Percentiles rank a stretch among this genome's conserved stretches.
These are phyloP conservation scores for Mormyrops attenuatus DNA, from an alignment of 2,797 vertebrate species.

Conservation along the genomic window DNA sequence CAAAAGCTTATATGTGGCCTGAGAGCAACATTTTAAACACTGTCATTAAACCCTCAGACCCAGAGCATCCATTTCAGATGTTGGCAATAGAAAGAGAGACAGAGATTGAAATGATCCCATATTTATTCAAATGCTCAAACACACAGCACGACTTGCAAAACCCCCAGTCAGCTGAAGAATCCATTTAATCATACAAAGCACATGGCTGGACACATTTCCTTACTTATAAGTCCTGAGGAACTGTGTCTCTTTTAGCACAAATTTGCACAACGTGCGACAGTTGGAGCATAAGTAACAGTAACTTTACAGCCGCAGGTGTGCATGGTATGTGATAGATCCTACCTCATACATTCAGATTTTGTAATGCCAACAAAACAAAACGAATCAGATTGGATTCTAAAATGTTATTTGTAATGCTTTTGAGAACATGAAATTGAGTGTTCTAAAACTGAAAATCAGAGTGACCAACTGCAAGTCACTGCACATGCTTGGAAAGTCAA, in stretches of 20 bases:
- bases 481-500: neutral
- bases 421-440: neutral
- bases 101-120: neutral
- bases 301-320: neutral
- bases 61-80: neutral
- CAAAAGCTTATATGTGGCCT: neutral
- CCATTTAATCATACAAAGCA: neutral
- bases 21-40: neutral
- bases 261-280: neutral
- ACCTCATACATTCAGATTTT: neutral
- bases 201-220: neutral
- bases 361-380: neutral
- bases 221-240: neutral
- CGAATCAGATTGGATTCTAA: neutral
- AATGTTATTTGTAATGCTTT: neutral
- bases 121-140: neutral
- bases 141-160: neutral
- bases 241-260: neutral
- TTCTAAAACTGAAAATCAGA: neutral
- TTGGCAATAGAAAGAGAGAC: neutral
- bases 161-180: neutral
- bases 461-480: no score
- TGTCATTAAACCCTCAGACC: neutral
- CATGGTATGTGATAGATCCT: neutral
- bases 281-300: neutral